These are phyloP conservation scores for Blera fallax DNA, from an alignment of 2,888 invertebrate genomes.

Conservation along the genomic window DNA sequence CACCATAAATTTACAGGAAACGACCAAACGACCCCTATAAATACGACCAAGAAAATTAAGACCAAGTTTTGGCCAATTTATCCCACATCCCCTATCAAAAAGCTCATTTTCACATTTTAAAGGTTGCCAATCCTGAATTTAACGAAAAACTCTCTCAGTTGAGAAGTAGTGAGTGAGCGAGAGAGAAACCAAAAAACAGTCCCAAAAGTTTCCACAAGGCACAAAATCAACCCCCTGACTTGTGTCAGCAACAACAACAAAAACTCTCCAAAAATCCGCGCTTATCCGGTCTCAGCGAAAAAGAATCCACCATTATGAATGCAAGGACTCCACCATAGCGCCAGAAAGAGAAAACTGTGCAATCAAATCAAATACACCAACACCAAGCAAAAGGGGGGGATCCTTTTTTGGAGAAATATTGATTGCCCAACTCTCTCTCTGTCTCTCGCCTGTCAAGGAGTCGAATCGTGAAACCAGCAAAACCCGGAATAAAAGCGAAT, in stretches of 20 bases:
- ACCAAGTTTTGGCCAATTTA: not conserved
- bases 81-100: not conserved
- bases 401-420: slow-evolving; percentile 70
- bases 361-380: slow-evolving; percentile 34
- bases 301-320: slow-evolving; percentile 6
- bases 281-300: slow-evolving; percentile 33
- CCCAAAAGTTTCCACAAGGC: slow-evolving; percentile 6
- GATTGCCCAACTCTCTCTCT: slow-evolving; percentile 64
- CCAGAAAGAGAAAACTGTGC: slow-evolving; percentile 38
- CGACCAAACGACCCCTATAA: too few species aligned
- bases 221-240: slow-evolving; percentile 28
- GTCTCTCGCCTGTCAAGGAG: slow-evolving; percentile 42
- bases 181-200: slow-evolving; percentile 1
- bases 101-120: not conserved
- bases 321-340: not conserved
- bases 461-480: slow-evolving; percentile 52
- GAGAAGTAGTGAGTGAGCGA: not conserved
- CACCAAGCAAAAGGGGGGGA: slow-evolving; percentile 16
- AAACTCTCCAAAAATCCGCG: slow-evolving; percentile 50
- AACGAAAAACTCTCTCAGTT: slow-evolving; percentile 45
- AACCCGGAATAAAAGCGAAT: slow-evolving; percentile 65
- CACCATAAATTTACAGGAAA: too few species aligned
- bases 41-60: too few species aligned
- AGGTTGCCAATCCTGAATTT: slow-evolving; percentile 48
- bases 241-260: slow-evolving; percentile 34